phyloP scores from a whole-genome alignment of 2,888 invertebrate species.

The Eupithecia centaureata region DNA sequence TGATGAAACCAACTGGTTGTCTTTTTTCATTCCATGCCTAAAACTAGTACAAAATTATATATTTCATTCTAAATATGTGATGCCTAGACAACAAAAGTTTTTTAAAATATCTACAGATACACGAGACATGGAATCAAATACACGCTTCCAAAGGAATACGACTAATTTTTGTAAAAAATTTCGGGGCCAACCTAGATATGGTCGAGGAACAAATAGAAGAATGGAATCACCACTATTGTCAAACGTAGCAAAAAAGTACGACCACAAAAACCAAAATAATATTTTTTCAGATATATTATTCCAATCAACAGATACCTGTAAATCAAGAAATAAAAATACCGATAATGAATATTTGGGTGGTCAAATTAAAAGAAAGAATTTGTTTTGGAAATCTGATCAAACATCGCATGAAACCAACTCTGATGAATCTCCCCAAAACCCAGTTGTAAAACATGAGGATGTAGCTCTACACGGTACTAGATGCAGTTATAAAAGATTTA shows the following conservation, averaged over 20 bases:
- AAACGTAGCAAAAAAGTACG: neutral
- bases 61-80: neutral
- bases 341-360: neutral
- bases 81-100: neutral
- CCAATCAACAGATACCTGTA: neutral
- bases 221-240: neutral
- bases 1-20: neutral
- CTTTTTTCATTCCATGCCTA: neutral
- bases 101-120: neutral
- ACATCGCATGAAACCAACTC: neutral
- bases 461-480: neutral
- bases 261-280: neutral
- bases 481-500: neutral
- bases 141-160: neutral
- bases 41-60: neutral
- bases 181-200: neutral
- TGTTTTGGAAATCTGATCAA: neutral
- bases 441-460: neutral
- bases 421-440: neutral
- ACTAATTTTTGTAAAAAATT: neutral
- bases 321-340: neutral
- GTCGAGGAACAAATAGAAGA: neutral
- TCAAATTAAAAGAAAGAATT: neutral
- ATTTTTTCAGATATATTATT: neutral
- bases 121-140: neutral